These are phyloP conservation scores for Diabrotica undecimpunctata DNA, from an alignment of 1,140 invertebrate genomes.

Conservation along the genomic window DNA sequence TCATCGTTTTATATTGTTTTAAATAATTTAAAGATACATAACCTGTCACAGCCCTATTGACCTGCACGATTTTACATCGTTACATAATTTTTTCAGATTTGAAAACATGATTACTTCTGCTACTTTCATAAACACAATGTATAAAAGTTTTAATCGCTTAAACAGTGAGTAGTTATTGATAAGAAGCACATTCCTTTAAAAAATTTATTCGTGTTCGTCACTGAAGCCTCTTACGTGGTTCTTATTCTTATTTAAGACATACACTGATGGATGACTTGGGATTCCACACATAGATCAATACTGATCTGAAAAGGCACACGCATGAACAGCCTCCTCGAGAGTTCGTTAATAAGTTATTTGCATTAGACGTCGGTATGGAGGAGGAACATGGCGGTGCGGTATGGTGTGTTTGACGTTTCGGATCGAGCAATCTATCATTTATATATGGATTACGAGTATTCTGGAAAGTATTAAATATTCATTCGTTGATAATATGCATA, in stretches of 20 bases:
- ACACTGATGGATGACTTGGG: conserved; percentile 1
- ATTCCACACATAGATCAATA: conserved; percentile 2
- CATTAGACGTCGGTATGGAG: neutral
- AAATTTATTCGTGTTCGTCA: neutral
- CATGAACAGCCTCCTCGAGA: neutral
- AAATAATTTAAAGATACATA: no score
- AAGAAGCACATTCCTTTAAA: no score
- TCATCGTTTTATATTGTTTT: no score
- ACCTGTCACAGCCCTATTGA: no score
- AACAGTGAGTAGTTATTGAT: no score
- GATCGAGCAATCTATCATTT: neutral
- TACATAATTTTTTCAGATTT: no score
- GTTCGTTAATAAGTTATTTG: conserved; percentile 2
- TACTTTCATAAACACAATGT: no score
- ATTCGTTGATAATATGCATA: neutral
- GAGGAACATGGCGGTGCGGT: neutral
- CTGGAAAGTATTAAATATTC: neutral
- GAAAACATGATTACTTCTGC: no score
- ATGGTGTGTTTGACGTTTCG: neutral
- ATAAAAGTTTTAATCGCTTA: no score
- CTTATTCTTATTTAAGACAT: conserved; percentile 3
- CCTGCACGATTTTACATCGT: no score
- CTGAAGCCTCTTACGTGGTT: neutral
- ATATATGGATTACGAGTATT: conserved; percentile 1
- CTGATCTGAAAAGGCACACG: neutral